Evolutionary conservation across 2,797 vertebrate genomes (phyloP).

Genomic region (Chromobotia macracanthus): DNA sequence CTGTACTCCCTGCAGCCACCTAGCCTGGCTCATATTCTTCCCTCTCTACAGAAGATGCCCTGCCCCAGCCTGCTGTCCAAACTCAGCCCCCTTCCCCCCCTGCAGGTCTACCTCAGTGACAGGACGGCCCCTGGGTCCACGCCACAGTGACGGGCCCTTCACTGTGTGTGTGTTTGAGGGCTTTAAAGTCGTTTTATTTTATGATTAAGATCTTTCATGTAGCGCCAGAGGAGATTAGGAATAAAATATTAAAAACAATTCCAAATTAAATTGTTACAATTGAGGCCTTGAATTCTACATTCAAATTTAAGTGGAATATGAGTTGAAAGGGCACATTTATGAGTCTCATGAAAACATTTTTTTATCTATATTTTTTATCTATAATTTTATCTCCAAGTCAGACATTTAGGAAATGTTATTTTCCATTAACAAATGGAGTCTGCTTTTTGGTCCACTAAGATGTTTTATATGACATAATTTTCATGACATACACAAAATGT

Average conservation of each 20-base stretch:
- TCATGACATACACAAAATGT: neutral
- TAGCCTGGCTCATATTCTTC: conserved; percentile 73
- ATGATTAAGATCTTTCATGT: neutral
- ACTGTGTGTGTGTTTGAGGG: conserved; percentile 6
- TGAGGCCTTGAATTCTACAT: neutral
- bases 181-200: neutral
- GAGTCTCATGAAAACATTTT: neutral
- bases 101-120: conserved; percentile 58
- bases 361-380: neutral
- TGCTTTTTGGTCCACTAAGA: no score
- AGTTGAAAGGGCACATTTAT: neutral
- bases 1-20: conserved; percentile 78
- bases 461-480: neutral
- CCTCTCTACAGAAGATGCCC: conserved; percentile 75
- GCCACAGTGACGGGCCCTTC: conserved; percentile 66
- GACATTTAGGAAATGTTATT: neutral
- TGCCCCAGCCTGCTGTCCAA: conserved; percentile 68
- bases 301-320: neutral
- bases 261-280: neutral
- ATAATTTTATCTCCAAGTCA: neutral
- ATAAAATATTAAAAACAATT: no score
- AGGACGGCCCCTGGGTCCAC: conserved; percentile 44
- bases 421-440: neutral
- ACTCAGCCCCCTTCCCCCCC: conserved; percentile 70
- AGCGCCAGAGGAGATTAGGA: neutral